Evolutionary conservation across 2,888 invertebrate genomes (phyloP), one percentile per base, ranked within the genome.

Genomic region (Drosophila koepferae): DNA sequence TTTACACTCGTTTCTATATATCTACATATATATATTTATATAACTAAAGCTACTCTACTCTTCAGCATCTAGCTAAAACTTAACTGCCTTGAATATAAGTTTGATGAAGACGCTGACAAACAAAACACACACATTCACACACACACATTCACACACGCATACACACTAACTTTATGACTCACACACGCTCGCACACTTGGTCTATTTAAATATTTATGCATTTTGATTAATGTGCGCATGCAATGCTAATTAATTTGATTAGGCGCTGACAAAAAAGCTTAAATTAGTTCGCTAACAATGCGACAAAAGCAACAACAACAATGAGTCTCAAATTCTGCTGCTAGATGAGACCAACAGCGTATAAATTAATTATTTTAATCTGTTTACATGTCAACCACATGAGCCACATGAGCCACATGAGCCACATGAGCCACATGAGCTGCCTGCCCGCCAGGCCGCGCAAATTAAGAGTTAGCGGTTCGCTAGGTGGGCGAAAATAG

Each of bases 281-380:
- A 74, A 77, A 82, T 85, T 86, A 77, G 83, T 79, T 84, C 44
- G 63, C 63, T 60, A 64, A 59, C 76, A 78, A 72, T 72, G 66
- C 38, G 59, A 34, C 46, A 63, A 23, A 34, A 62, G 55, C 38
- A 55, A 34, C 46, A 64, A 44, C 54, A 40, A n/a, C 28, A 54
- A 40, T 16, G 44, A 63, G 72, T 48, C 46, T 53, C 73, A 51
- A 40, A 58, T 56, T 61, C 59, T 61, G 55, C 43, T 67, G 60
- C 46, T 54, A 69, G 77, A 72, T 82, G 76, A 80, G 71, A 58
- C 62, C 66, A 20, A 3, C 48, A 41, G 36, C 74, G 87, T 77
- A 90, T 90, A 89, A 88, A 89, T 88, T 88, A 90, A 88, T 88
- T 88, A 88, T 86, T 84, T 84, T 90, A 88, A 88, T 88, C 89